Evolutionary conservation across 2,888 invertebrate genomes (phyloP).

Genomic region (Philereme transversata): DNA sequence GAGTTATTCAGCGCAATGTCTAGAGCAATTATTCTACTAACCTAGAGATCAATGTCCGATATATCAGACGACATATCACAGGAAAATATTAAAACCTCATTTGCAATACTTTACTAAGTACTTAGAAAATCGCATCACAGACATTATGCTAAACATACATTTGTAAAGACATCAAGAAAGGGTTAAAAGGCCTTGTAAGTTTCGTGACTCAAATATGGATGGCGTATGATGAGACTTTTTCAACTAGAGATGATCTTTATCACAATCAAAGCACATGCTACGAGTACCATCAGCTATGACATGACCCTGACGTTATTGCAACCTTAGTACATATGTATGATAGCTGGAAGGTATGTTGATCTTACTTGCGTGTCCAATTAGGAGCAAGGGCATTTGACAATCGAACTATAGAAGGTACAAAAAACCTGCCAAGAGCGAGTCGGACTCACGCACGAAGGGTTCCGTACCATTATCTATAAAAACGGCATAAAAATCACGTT

Average conservation of each 20-base stretch:
- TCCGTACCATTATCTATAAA: too few species aligned
- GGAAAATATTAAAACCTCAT: too few species aligned
- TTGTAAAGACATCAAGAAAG: too few species aligned
- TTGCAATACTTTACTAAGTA: too few species aligned
- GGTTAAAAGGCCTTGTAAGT: background rate
- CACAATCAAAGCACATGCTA: slow-evolving; percentile 27
- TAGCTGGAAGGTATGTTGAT: slow-evolving; percentile 23
- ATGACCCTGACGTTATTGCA: slow-evolving; percentile 40
- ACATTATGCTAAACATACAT: too few species aligned
- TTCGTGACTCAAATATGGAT: slow-evolving; percentile 4
- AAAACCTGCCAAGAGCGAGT: too few species aligned
- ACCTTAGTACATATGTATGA: slow-evolving; percentile 16
- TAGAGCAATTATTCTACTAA: slow-evolving; percentile 11
- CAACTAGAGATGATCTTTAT: slow-evolving; percentile 6
- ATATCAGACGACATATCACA: too few species aligned
- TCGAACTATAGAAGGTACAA: slow-evolving; percentile 10
- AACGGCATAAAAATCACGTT: too few species aligned
- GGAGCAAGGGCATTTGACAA: slow-evolving; percentile 43
- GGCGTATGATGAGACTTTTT: background rate
- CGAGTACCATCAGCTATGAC: slow-evolving; percentile 27
- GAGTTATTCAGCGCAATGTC: slow-evolving; percentile 8
- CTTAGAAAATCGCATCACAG: too few species aligned
- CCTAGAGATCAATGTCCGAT: background rate
- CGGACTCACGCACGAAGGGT: too few species aligned
- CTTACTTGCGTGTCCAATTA: slow-evolving; percentile 37